Evolutionary conservation across 2,113 vertebrate genomes (phyloP).

Genomic region (Cathartes aura): DNA sequence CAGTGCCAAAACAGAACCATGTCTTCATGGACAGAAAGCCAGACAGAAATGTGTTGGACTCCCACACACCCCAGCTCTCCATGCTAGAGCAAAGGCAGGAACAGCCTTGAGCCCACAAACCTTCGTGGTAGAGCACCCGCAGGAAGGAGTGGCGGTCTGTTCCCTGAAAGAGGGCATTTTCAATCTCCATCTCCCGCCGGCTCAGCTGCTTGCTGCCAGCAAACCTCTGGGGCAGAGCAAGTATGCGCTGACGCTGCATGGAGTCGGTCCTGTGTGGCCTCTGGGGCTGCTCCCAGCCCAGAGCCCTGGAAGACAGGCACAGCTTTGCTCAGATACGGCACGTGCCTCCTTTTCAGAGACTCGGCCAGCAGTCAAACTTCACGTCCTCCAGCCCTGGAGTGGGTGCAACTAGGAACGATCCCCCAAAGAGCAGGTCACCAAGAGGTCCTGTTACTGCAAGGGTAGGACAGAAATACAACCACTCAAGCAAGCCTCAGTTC

Average conservation of each 20-base stretch:
- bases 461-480: neutral
- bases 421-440: neutral
- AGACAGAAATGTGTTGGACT: neutral
- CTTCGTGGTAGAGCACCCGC: constrained; percentile 89
- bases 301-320: constrained; percentile 66
- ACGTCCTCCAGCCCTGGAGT: neutral
- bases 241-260: constrained; percentile 82
- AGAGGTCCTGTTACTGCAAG: neutral
- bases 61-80: neutral
- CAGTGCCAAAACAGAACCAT: neutral
- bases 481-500: neutral
- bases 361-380: neutral
- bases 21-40: neutral
- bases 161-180: constrained; percentile 91
- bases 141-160: constrained; percentile 88
- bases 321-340: fast-evolving
- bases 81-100: neutral
- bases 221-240: constrained; percentile 89
- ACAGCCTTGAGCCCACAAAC: constrained; percentile 53
- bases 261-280: constrained; percentile 83
- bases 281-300: constrained; percentile 85
- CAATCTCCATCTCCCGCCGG: constrained; percentile 95
- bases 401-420: neutral
- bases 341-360: fast-evolving
- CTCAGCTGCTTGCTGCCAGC: constrained; percentile 88